Evolutionary conservation across 2,797 vertebrate species (phyloP), one percentile per base, ranked within the genome.

Genomic region (Poeciliopsis gracilis): DNA sequence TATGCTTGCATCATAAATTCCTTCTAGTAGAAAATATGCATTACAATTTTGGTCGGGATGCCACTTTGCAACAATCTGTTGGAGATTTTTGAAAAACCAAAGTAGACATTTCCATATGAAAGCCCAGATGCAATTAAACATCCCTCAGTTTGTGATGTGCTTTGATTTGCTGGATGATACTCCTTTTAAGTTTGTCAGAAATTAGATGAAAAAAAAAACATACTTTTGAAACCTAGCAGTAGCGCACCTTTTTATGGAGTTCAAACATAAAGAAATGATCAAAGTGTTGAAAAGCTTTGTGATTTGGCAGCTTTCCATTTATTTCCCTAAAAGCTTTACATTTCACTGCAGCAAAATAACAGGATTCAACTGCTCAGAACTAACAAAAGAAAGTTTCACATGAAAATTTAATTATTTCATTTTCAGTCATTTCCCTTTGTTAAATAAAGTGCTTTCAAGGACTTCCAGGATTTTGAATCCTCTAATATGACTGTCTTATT

Each of bases 251-350:
- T 36, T 57, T 67, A 67, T 53, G 38, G 30, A 43, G 59, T 73
- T 66, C 45, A 77, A 23, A 59, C 51, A 30, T 43, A 28, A 67
- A 69, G 15, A 77, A 72, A 69, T 59, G 20, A 59, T 77, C 49
- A 59, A 61, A 72, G 67, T 59, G n/a, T 3, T 59, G 43, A 8
- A 72, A 61, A 47, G 15, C 59, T 38, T 45, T 49, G n/a, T 66
- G 25, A 61, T 72, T 66, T 61, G 4, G 46, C 25, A 41, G 49
- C 57, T 66, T 79, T 73, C 46, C 33, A 79, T 67, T 79, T 18
- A 67, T 25, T 73, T 53, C 53, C 16, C 46, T 57, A 20, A 59
- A 75, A 75, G 28, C 51, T 75, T 23, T 45, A 3, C 7, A 47
- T 16, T 75, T 30, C 28, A 59, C 41, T 20, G 28, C 49, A 59